Base-by-base conservation (phyloP, 2,888 invertebrate genomes). In the Ectropis crepuscularia region DNA sequence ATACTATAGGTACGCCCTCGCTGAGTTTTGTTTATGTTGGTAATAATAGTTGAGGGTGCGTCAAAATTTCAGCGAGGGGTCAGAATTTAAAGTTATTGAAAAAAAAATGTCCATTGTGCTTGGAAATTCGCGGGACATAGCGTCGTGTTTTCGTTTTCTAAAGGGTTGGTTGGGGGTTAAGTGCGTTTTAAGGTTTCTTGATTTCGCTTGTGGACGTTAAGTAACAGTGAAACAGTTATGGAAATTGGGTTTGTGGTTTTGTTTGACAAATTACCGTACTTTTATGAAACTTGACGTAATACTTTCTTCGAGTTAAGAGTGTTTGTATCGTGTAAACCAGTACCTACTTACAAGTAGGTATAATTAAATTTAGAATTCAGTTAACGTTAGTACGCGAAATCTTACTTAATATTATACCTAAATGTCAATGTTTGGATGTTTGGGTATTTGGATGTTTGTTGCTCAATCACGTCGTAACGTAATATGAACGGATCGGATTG, bases 61-160 rank as follows among this genome's bases (percentile, higher is more conserved):
- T 90, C 89, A 88, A 79, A n/a, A 80, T 80, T 83, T 84, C 80
- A 70, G 68, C 71, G 73, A 78, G 86, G 86, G 84, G 83, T 80
- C 80, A 80, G 76, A 50, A 88, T 87, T 91, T 92, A 88, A 87
- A 88, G 83, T 87, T 89, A 90, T 92, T 90, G 90, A 89, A 89
- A 28, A 89, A 28, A 28, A 87, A 86, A 83, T 86, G 4, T 55
- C 39, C 16, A 11, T 54, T 54, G 45, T 54, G 54, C 8, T 41
- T 6, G 54, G 37, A 54, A 54, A 54, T 43, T 54, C 82, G 82
- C 79, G 76, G 79, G 80, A 81, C 79, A 80, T 80, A 83, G 81
- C 80, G 81, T 39, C 80, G 78, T 28, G 16, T 28, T 80, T 79
- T 78, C 54, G 57, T 45, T 60, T 62, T 61, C 74, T 73, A 79